A percentile compares a stretch with the other conserved stretches of the same genome.
phyloP scores from a whole-genome alignment of 53 echinoderm and acorn worm genomes.

The Stichopus horrens region DNA sequence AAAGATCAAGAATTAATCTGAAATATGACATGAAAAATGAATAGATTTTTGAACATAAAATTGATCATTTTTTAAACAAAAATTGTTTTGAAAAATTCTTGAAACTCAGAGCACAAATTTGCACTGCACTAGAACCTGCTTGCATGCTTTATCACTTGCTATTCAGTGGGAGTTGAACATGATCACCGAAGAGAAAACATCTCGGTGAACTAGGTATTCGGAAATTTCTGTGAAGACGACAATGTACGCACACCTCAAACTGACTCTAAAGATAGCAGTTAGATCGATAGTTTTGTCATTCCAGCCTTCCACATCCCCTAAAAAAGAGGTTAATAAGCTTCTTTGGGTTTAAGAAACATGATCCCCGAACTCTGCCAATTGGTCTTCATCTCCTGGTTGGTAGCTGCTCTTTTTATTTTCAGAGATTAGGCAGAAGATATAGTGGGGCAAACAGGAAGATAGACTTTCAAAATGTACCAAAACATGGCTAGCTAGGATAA shows the following conservation, averaged over 20 bases:
- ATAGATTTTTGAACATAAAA: too few relatives aligned
- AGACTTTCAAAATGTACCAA: neutral
- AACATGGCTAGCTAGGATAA: too few relatives aligned
- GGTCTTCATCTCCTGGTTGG: neutral
- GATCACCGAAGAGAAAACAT: too few relatives aligned
- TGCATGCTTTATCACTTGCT: too few relatives aligned
- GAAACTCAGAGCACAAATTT: too few relatives aligned
- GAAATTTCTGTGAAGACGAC: neutral
- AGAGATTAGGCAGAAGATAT: neutral
- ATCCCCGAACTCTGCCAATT: neutral
- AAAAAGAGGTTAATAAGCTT: constrained; percentile 35
- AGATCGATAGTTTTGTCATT: neutral
- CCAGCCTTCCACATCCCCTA: neutral
- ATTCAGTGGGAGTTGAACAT: too few relatives aligned
- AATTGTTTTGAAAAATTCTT: too few relatives aligned
- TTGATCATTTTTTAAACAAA: too few relatives aligned
- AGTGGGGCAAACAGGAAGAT: neutral
- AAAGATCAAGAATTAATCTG: too few relatives aligned
- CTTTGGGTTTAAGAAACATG: constrained; percentile 13
- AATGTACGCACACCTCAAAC: neutral
- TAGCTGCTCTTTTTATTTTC: neutral
- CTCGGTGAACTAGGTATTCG: neutral
- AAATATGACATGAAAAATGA: too few relatives aligned
- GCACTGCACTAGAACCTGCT: too few relatives aligned
- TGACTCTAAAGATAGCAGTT: neutral